phyloP scores from a whole-genome alignment of 2,888 invertebrate species.

The Doris montereyensis region DNA sequence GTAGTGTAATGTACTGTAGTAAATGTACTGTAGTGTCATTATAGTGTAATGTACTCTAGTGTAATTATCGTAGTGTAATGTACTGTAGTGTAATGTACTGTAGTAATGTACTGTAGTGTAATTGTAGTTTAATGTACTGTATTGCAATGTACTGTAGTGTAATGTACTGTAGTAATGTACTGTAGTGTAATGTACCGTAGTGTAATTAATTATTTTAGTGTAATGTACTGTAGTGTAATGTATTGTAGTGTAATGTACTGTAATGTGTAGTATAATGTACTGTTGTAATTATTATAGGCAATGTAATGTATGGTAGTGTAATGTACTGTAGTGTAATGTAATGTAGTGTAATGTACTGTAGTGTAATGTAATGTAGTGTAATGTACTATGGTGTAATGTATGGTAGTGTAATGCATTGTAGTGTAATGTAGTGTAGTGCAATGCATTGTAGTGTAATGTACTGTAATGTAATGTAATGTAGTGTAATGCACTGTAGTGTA shows the following conservation, averaged over 20 bases:
- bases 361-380: constrained; percentile 15
- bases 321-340: constrained; percentile 28
- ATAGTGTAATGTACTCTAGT: constrained; percentile 18
- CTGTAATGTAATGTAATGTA: constrained; percentile 13
- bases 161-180: constrained; percentile 22
- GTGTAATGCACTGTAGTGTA: constrained; percentile 1
- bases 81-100: constrained; percentile 23
- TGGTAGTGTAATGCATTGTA: constrained; percentile 12
- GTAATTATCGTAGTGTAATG: constrained; percentile 22
- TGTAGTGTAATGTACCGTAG: constrained; percentile 22
- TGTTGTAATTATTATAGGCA: constrained; percentile 1
- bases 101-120: constrained; percentile 16
- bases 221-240: constrained; percentile 30
- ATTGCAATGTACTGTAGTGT: constrained; percentile 23
- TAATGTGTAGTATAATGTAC: constrained; percentile 14
- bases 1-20: neutral
- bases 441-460: neutral
- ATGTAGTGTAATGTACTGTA: constrained; percentile 12
- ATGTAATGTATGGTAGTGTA: constrained; percentile 20
- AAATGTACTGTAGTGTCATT: constrained; percentile 1
- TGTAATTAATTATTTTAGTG: constrained; percentile 20
- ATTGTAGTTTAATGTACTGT: constrained; percentile 15
- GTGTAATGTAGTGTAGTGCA: constrained; percentile 23
- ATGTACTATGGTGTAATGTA: constrained; percentile 10
- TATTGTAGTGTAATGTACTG: constrained; percentile 22